phyloP scores from a whole-genome alignment of 2,888 invertebrate genomes.

The Gryllus longicercus region DNA sequence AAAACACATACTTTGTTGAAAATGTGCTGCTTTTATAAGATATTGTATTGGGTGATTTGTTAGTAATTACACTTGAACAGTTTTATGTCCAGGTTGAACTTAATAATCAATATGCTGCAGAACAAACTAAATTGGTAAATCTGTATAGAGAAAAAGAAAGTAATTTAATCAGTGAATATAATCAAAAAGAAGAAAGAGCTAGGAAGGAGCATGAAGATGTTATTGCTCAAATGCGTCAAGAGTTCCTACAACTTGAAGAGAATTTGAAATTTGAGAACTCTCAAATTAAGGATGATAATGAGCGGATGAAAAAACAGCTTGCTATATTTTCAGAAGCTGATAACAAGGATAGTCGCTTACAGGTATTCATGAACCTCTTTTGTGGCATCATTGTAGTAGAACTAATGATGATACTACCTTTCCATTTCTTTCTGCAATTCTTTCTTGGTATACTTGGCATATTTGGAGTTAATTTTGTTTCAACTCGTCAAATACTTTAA shows the following conservation, averaged over 20 bases:
- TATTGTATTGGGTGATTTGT: no score
- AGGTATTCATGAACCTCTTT: background rate
- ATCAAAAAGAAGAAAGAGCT: background rate
- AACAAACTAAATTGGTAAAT: background rate
- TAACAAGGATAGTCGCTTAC: background rate
- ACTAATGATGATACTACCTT: no score
- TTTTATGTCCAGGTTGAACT: no score
- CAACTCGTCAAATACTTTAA: no score
- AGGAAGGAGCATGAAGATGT: background rate
- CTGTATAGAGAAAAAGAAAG: background rate
- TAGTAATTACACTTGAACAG: no score
- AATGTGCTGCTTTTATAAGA: no score
- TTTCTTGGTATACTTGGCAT: no score
- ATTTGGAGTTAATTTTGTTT: no score
- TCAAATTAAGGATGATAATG: background rate
- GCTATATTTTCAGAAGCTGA: background rate
- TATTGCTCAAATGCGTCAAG: background rate
- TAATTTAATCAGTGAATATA: background rate
- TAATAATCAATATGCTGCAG: background rate
- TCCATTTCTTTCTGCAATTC: no score
- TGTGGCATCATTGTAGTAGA: no score
- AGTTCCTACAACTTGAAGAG: background rate
- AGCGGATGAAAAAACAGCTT: background rate
- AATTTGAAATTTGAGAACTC: background rate
- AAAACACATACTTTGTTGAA: no score